Evolutionary conservation across 1,140 invertebrate genomes (phyloP), one percentile per base, ranked within the genome.

Genomic region (Thaumetopoea pityocampa): DNA sequence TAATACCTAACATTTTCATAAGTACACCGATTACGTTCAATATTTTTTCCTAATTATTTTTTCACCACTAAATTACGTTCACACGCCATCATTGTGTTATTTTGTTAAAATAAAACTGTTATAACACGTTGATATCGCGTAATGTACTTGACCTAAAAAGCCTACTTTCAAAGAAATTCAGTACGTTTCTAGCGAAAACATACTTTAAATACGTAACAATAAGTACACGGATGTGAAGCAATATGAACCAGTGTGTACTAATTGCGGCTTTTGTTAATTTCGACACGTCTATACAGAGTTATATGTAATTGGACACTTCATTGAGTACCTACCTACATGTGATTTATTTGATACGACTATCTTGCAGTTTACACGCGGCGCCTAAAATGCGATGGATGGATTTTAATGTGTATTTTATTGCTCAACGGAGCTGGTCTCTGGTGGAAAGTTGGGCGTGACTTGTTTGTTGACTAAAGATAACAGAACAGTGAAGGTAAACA

Each of bases 21-120:
- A n/a, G n/a, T n/a, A n/a, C n/a, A n/a, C n/a, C n/a, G n/a, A n/a
- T n/a, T n/a, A n/a, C n/a, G n/a, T 16, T 11, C 34, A 15, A 26
- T 36, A 36, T 26, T 24, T 24, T 36, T 26, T 12, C 23, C 17
- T 19, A 28, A 28, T 8, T 14, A 27, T 28, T 38, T 28, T 19
- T 38, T 28, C 26, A 28, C 26, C 26, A 29, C 17, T 29, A 27
- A 36, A 26, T 26, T 12, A 16, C 29, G 22, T 18, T 23, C 9
- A 12, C 50, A 52, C 43, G 43, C 37, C 33, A 47, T 38, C 6
- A 35, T 22, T 35, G 27, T 30, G 40, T 53, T 53, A 43, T 47
- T 48, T 44, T 40, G 27, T 30, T 41, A 16, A 43, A 47, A 33
- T 15, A 15, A 47, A 35, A 18, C 29, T 36, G 34, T 30, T 43